A percentile compares a stretch with the other conserved stretches of the same genome.
These are phyloP conservation scores for Ditula angustiorana DNA, from an alignment of 2,888 invertebrate genomes.

Conservation along the genomic window DNA sequence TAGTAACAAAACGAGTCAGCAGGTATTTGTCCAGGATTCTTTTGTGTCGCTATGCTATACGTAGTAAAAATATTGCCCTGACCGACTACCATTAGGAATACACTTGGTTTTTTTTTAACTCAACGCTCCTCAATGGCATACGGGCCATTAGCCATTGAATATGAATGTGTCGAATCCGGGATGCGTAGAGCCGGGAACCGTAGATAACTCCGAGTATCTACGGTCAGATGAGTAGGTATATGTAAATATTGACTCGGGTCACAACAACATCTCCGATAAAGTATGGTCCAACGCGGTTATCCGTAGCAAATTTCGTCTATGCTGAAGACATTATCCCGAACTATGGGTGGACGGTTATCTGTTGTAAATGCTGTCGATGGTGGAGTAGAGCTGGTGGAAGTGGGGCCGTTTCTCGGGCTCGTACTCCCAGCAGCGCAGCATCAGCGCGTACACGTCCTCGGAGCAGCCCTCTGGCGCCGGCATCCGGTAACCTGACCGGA, in stretches of 20 bases:
- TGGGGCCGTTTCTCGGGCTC: constrained; percentile 96
- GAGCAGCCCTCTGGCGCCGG: constrained; percentile 95
- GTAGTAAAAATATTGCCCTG: background rate
- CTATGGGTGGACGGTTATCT: constrained; percentile 57
- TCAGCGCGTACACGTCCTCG: constrained; percentile 94
- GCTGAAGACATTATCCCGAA: background rate
- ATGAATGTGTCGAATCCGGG: background rate
- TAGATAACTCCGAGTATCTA: too few relatives aligned
- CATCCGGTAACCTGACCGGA: constrained; percentile 94
- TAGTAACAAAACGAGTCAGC: too few relatives aligned
- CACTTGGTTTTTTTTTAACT: background rate
- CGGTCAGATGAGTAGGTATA: too few relatives aligned
- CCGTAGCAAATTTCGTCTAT: too few relatives aligned
- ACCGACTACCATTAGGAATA: background rate
- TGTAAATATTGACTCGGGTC: too few relatives aligned
- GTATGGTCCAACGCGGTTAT: too few relatives aligned
- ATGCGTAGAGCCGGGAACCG: background rate
- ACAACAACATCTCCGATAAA: too few relatives aligned
- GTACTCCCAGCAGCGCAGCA: constrained; percentile 97
- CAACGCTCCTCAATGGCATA: background rate
- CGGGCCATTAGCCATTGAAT: background rate
- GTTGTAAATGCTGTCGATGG: constrained; percentile 89
- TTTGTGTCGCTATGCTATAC: background rate
- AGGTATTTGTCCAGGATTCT: too few relatives aligned
- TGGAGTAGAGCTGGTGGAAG: constrained; percentile 94